These are phyloP conservation scores for Atta texana DNA, from an alignment of 1,140 invertebrate genomes.

Conservation along the genomic window DNA sequence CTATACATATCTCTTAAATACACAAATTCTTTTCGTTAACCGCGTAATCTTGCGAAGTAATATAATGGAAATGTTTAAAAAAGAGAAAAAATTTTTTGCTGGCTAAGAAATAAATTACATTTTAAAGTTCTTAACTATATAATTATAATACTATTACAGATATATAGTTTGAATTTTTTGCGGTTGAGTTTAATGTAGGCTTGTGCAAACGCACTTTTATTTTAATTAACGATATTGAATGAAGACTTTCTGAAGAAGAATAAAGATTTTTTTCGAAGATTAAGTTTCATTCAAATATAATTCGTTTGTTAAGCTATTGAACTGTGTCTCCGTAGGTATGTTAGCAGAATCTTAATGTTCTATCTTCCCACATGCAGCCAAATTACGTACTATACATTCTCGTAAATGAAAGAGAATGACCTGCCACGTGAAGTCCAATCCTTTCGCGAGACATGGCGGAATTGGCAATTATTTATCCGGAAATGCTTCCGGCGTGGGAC, in stretches of 20 bases:
- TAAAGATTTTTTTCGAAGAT: not conserved
- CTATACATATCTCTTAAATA: not conserved
- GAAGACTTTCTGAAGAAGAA: not conserved
- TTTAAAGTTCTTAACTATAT: constrained; percentile 5
- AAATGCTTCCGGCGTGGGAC: constrained; percentile 50
- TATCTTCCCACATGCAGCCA: not conserved
- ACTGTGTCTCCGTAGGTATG: not conserved
- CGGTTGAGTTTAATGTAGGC: not conserved
- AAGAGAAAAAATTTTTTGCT: not conserved
- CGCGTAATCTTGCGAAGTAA: not conserved
- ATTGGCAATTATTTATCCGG: constrained; percentile 79
- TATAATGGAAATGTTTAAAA: not conserved
- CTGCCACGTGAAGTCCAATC: constrained; percentile 63
- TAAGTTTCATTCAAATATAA: not conserved
- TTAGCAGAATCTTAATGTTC: constrained; percentile 20
- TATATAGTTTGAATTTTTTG: not conserved
- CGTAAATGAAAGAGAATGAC: constrained; percentile 74
- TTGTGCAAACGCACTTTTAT: not conserved
- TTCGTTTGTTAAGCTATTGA: not conserved
- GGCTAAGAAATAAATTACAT: constrained; percentile 8
- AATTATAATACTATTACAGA: constrained; percentile 9
- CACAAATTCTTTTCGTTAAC: constrained; percentile 2
- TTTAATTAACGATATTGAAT: not conserved
- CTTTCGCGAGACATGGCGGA: constrained; percentile 54
- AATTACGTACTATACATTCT: constrained; percentile 26